Percentiles rank a stretch among this genome's conserved stretches.
phyloP scores from a whole-genome alignment of 2,113 vertebrate species.

The Peucedramus taeniatus region DNA sequence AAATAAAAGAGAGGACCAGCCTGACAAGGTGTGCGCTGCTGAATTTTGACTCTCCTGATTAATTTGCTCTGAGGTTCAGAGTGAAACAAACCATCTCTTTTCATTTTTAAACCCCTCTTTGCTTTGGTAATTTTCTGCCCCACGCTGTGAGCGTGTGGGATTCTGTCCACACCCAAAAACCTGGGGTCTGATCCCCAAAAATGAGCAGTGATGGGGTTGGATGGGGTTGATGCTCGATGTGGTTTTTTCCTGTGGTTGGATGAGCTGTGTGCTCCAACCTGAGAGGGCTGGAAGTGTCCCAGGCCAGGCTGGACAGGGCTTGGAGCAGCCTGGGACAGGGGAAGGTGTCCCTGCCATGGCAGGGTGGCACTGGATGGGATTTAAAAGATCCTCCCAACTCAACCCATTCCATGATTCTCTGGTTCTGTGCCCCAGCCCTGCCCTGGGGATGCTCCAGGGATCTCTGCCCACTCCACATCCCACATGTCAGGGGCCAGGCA shows the following conservation, averaged over 20 bases:
- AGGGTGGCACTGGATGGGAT: rapidly evolving
- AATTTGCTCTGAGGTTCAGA: background rate
- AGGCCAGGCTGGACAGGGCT: background rate
- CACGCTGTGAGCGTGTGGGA: rapidly evolving
- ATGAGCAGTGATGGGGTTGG: background rate
- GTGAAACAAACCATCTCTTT: background rate
- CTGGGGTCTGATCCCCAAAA: background rate
- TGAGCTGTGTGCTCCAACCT: background rate
- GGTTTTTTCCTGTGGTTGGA: background rate
- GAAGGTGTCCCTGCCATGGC: background rate
- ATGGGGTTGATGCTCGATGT: rapidly evolving
- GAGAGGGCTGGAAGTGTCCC: background rate
- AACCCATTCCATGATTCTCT: background rate
- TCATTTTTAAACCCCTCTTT: background rate
- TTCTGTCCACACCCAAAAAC: background rate
- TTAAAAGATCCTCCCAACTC: background rate
- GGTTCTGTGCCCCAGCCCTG: background rate
- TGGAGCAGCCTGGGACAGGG: background rate
- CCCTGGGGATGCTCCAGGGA: background rate
- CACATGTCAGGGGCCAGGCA: rapidly evolving
- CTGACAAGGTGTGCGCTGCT: background rate
- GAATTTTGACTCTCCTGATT: background rate
- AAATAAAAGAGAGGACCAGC: background rate
- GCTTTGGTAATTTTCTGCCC: background rate
- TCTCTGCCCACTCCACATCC: background rate